A percentile compares a stretch with the other conserved stretches of the same genome.
Evolutionary conservation across 2,888 invertebrate species (phyloP).

Genomic region (Leptinotarsa rubiginosa): DNA sequence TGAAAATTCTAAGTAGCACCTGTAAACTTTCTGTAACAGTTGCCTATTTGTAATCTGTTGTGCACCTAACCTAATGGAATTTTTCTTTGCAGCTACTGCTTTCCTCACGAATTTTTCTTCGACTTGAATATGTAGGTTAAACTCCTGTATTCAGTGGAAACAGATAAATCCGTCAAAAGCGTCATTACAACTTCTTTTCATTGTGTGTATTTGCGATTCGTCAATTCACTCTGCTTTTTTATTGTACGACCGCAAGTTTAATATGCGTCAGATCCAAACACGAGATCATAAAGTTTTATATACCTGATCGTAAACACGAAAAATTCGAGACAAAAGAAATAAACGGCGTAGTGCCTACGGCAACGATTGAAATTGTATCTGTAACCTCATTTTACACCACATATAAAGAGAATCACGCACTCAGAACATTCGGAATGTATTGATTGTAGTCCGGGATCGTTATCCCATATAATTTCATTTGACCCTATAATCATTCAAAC

Average conservation of each 20-base stretch:
- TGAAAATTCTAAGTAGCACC: no score
- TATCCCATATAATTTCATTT: slow-evolving; percentile 20
- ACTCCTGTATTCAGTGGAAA: no score
- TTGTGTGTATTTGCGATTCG: background rate
- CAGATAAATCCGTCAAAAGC: background rate
- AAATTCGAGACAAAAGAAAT: slow-evolving; percentile 10
- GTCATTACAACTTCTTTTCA: background rate
- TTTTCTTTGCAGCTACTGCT: no score
- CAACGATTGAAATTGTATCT: slow-evolving; percentile 9
- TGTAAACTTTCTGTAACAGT: no score
- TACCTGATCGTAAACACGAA: slow-evolving; percentile 13
- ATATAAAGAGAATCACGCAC: slow-evolving; percentile 13
- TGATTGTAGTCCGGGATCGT: slow-evolving; percentile 13
- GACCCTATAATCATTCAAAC: slow-evolving; percentile 20
- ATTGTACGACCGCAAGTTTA: background rate
- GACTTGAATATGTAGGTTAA: no score
- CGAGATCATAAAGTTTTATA: slow-evolving; percentile 2
- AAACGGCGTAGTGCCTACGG: background rate
- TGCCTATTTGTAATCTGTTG: no score
- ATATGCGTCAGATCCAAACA: background rate
- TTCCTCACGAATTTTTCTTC: no score
- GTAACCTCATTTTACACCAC: slow-evolving; percentile 14
- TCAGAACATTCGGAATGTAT: background rate
- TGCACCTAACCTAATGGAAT: no score
- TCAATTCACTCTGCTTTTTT: background rate